Conservation (phyloP, 2,888 invertebrate genomes). For the Ornithoptera alexandrae region DNA sequence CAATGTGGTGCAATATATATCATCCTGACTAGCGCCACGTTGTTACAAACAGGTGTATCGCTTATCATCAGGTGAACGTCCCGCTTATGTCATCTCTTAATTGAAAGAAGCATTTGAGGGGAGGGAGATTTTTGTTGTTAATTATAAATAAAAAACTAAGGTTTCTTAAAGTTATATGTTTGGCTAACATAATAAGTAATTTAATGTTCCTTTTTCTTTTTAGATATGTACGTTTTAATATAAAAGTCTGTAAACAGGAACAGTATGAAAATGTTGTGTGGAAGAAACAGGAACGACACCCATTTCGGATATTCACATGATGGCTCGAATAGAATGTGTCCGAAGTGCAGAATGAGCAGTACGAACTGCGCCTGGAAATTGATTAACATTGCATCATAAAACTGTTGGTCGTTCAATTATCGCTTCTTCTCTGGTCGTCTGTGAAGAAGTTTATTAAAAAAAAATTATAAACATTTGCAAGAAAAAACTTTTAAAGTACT, state of each 20-base stretch:
- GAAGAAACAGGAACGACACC: constrained; percentile 78
- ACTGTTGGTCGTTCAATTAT: not conserved
- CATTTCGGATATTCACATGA: constrained; percentile 83
- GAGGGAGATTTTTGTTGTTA: not conserved
- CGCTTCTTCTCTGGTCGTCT: not conserved
- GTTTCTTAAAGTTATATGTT: constrained; percentile 9
- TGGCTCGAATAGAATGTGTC: constrained; percentile 75
- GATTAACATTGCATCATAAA: constrained; percentile 1
- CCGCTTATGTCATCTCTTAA: too few species aligned
- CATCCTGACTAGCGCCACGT: too few species aligned
- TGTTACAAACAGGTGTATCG: too few species aligned
- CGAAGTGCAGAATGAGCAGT: constrained; percentile 80
- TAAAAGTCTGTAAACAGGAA: constrained; percentile 85
- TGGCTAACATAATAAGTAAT: constrained; percentile 23
- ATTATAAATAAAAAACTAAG: not conserved
- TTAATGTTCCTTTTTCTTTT: constrained; percentile 59
- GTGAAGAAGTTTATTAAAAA: not conserved
- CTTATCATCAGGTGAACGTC: too few species aligned
- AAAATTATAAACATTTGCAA: too few species aligned
- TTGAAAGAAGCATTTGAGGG: too few species aligned
- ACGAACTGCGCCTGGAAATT: constrained; percentile 81
- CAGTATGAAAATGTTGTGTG: constrained; percentile 85
- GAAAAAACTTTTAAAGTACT: too few species aligned
- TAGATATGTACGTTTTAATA: constrained; percentile 81
- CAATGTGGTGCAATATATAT: too few species aligned